Evolutionary conservation across 2,888 invertebrate species (phyloP).

Genomic region (Archips xylosteana): DNA sequence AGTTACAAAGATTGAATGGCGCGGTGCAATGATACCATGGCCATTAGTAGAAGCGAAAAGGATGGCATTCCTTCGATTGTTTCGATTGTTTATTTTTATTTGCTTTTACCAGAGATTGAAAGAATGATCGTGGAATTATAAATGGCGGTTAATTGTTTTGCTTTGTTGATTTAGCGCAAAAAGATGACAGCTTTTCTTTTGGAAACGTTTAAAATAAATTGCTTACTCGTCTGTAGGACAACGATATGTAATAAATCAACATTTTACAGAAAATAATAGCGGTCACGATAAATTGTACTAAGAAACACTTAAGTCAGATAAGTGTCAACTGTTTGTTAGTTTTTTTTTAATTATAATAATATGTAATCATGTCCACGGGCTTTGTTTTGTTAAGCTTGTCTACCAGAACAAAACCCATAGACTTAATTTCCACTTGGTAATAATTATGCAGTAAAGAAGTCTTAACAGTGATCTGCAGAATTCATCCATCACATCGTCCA

Average conservation of each 20-base stretch:
- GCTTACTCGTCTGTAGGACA: background rate
- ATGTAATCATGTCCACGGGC: no score
- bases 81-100: slow-evolving; percentile 56
- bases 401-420: background rate
- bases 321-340: no score
- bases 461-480: slow-evolving; percentile 20
- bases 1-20: slow-evolving; percentile 79
- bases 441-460: slow-evolving; percentile 7
- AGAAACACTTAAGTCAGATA: no score
- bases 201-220: background rate
- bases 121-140: background rate
- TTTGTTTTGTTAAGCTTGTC: no score
- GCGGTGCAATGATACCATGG: slow-evolving; percentile 71
- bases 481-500: slow-evolving; percentile 47
- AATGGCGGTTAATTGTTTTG: background rate
- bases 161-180: slow-evolving; percentile 6
- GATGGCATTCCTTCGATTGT: slow-evolving; percentile 70
- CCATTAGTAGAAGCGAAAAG: slow-evolving; percentile 75
- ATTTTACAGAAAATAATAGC: background rate
- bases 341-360: no score
- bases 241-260: background rate
- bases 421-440: background rate
- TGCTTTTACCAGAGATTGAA: slow-evolving; percentile 47
- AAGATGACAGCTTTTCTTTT: background rate
- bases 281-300: background rate